Base-by-base conservation (phyloP, 2,113 vertebrate genomes). In the Lophotis ruficrista region DNA sequence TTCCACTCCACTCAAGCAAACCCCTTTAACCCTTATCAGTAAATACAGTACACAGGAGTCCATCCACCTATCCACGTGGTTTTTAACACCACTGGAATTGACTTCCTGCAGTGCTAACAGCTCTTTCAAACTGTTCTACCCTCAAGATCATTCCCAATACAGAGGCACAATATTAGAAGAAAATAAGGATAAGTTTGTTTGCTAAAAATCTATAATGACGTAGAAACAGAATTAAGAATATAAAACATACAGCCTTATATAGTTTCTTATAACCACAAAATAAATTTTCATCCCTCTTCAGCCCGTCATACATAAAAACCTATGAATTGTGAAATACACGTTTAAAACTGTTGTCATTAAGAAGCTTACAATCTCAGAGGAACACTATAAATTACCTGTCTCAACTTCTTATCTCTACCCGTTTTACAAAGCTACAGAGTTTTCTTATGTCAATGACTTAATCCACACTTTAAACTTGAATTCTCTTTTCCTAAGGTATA, bases 51-150 rank as follows among this genome's bases (percentile, higher is more conserved):
- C 4, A 9, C 23, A 7, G 33, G 64, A 35, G 27, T 31, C 37
- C 48, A 38, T 24, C 66, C 23, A 16, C 23, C 31, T 38, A 15
- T 23, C 35, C 35, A 7, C 0, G 0, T 10, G 13, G 19, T 47
- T 75, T 25, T 31, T 61, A 38, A 45, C 68, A 57, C 38, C 31
- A 8, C 35, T 64, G 12, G 27, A 76, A 60, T 3, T 37, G n/a
- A 50, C 20, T 81, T 58, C 68, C 48, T 27, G 6, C 19, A 20
- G 62, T 43, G 45, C 10, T 47, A 69, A 53, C 38, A 73, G 50
- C 45, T 83, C 25, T 21, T 31, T 68, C 69, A 43, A 53, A 18
- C 60, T 62, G 37, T 37, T 65, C n/a, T 41, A 30, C 27, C 24
- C 8, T 60, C n/a, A 33, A 35, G 31, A 48, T 43, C 22, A 48